Percentiles rank a stretch among this genome's conserved stretches.
Evolutionary conservation across 1,140 invertebrate genomes (phyloP).

Genomic region (Sitobion miscanthi): DNA sequence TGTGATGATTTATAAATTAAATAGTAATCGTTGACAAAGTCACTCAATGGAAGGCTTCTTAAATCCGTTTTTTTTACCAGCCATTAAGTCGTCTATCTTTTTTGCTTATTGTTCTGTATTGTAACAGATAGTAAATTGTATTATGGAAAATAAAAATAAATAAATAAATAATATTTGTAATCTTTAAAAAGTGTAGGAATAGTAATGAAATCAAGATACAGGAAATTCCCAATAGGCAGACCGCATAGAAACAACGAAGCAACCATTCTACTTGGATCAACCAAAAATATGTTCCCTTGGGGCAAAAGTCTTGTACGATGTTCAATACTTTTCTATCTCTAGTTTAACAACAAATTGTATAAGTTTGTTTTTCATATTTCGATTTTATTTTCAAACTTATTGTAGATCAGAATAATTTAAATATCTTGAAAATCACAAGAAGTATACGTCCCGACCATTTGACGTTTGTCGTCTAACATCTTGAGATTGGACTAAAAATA

Average conservation of each 20-base stretch:
- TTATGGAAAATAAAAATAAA: too few species aligned
- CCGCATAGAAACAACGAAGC: background rate
- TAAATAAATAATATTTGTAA: background rate
- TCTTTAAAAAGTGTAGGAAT: background rate
- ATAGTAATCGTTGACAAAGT: background rate
- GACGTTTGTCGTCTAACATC: background rate
- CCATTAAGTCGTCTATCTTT: too few species aligned
- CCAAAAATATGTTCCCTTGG: background rate
- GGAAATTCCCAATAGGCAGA: background rate
- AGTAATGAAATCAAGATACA: background rate
- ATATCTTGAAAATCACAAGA: slow-evolving; percentile 7
- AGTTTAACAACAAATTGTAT: background rate
- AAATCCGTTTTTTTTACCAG: too few species aligned
- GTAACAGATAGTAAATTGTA: too few species aligned
- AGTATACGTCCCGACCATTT: background rate
- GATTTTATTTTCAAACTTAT: background rate
- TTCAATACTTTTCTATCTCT: slow-evolving; percentile 5
- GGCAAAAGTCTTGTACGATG: background rate
- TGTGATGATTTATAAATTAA: background rate
- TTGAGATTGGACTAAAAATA: background rate
- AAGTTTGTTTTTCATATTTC: slow-evolving; percentile 13
- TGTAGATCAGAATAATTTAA: background rate
- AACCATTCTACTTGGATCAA: background rate
- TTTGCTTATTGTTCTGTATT: too few species aligned
- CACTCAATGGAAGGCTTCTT: too few species aligned